phyloP scores from a whole-genome alignment of 53 echinoderm and acorn worm genomes.

The Pentamera pediparva region DNA sequence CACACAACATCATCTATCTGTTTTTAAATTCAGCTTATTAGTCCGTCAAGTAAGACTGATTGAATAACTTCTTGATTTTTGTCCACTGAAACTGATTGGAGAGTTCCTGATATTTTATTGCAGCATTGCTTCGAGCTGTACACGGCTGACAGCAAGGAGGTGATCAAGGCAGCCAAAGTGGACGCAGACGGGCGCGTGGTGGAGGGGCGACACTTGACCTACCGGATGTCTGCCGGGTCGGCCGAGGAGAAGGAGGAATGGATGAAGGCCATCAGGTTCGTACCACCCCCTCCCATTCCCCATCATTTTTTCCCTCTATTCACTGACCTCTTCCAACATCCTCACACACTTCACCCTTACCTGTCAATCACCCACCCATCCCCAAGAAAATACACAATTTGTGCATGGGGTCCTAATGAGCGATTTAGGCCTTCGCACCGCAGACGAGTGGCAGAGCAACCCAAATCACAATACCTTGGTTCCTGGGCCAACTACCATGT shows the following conservation, averaged over 20 bases:
- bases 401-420: not conserved
- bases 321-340: not conserved
- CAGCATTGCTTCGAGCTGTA: slow-evolving; percentile 94
- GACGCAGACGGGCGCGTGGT: slow-evolving; percentile 92
- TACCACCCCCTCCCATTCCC: not conserved
- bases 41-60: too few relatives aligned
- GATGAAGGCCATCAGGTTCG: slow-evolving; percentile 92
- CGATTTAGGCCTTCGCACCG: too few relatives aligned
- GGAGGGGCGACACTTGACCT: slow-evolving; percentile 84
- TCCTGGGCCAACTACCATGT: too few relatives aligned
- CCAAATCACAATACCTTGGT: too few relatives aligned
- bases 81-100: too few relatives aligned
- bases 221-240: slow-evolving; percentile 85
- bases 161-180: slow-evolving; percentile 97
- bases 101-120: too few relatives aligned
- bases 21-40: too few relatives aligned
- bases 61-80: too few relatives aligned
- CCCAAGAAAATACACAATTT: not conserved
- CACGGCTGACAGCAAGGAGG: slow-evolving; percentile 65
- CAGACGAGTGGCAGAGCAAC: too few relatives aligned
- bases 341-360: not conserved
- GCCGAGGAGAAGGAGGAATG: slow-evolving; percentile 86
- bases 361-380: not conserved
- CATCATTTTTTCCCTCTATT: not conserved
- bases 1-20: too few relatives aligned